A percentile compares a stretch with the other conserved stretches of the same genome.
Evolutionary conservation across 2,888 invertebrate species (phyloP).

Genomic region (Hyles lineata): DNA sequence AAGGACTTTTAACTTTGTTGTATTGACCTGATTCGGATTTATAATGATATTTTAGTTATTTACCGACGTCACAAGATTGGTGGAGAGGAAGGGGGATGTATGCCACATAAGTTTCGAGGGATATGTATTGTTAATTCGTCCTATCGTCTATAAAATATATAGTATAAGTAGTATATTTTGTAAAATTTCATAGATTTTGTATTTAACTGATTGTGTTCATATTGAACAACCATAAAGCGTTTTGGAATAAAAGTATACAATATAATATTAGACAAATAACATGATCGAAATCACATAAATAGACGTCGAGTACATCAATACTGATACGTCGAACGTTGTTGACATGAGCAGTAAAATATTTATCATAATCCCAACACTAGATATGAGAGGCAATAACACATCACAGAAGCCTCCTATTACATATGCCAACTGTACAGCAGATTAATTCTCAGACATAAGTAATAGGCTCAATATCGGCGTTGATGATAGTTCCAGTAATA

Average conservation of each 20-base stretch:
- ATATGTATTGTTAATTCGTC: no score
- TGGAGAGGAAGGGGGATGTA: no score
- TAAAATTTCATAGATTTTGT: no score
- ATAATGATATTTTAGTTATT: neutral
- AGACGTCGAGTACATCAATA: no score
- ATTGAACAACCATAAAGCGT: no score
- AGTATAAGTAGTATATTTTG: no score
- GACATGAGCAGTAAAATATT: constrained; percentile 20
- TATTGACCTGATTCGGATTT: neutral
- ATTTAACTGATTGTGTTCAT: no score
- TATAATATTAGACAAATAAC: neutral
- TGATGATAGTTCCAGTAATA: constrained; percentile 29
- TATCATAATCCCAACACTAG: constrained; percentile 4
- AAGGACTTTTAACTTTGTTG: no score
- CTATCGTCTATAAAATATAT: no score
- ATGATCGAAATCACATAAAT: neutral
- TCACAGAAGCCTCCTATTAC: constrained; percentile 17
- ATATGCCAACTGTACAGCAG: neutral
- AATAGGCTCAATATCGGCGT: constrained; percentile 6
- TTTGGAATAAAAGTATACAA: no score
- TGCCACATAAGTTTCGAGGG: no score
- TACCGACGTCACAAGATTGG: neutral
- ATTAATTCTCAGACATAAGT: constrained; percentile 29
- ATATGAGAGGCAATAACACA: constrained; percentile 19
- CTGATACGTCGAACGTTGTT: neutral